Conservation (phyloP, 2,113 vertebrate genomes). For the Halichoeres trimaculatus region DNA sequence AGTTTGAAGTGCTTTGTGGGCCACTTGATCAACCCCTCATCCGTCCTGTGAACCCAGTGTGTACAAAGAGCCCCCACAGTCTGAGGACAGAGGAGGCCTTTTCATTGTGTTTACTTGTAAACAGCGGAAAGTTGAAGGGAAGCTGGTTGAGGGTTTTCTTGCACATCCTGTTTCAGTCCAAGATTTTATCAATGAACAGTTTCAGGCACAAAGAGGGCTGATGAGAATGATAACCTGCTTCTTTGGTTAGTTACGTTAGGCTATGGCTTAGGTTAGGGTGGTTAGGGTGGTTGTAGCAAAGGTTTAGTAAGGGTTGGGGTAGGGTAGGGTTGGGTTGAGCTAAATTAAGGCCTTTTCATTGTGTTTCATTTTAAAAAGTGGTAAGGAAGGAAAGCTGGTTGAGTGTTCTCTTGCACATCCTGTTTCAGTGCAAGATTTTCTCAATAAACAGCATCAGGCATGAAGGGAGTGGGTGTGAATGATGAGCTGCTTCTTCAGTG, state of each 20-base stretch:
- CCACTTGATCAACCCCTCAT: not conserved
- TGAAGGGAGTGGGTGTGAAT: not conserved
- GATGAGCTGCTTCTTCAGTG: not conserved
- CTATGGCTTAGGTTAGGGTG: no score
- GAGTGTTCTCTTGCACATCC: not conserved
- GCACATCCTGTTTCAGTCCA: no score
- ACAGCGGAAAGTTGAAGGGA: not conserved
- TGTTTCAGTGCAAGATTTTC: not conserved
- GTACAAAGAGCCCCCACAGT: not conserved
- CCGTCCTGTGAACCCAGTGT: not conserved
- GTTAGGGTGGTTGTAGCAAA: no score
- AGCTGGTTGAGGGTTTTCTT: not conserved
- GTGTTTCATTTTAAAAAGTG: not conserved
- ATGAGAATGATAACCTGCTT: no score
- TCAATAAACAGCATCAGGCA: constrained; percentile 1
- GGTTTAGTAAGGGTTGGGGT: no score
- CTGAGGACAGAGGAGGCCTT: not conserved
- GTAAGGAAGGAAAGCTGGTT: not conserved
- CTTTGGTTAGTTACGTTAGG: no score
- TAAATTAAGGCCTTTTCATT: no score
- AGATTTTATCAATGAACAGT: no score
- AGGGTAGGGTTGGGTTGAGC: no score
- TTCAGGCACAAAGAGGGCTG: no score
- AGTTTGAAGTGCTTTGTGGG: not conserved
- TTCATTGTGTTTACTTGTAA: constrained; percentile 1